Evolutionary conservation across 2,797 vertebrate species (phyloP).

Genomic region (Simalia tracyae): DNA sequence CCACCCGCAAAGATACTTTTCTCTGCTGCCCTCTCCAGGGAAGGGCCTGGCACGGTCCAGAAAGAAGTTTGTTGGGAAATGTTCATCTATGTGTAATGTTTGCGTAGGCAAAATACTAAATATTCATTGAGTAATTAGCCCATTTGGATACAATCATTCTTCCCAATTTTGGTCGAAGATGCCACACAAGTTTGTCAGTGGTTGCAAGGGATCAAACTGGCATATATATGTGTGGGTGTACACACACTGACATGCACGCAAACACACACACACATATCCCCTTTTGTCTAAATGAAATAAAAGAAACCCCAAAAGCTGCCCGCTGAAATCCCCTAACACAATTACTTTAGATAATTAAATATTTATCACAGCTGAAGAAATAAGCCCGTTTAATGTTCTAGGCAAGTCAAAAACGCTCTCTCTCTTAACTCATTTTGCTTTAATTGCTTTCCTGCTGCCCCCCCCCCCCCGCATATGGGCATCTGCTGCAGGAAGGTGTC

Average conservation of each 20-base stretch:
- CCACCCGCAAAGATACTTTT: fast-evolving
- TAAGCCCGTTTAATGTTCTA: conserved; percentile 65
- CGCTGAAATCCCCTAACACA: conserved; percentile 35
- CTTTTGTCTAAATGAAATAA: conserved; percentile 35
- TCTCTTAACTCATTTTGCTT: conserved; percentile 34
- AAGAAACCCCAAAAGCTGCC: background rate
- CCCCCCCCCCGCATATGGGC: conserved; percentile 4
- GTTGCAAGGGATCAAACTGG: conserved; percentile 22
- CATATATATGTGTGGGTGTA: background rate
- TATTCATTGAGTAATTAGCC: conserved; percentile 61
- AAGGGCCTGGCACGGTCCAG: fast-evolving
- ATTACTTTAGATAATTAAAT: conserved; percentile 68
- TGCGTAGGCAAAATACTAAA: conserved; percentile 45
- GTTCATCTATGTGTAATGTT: background rate
- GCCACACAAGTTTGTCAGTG: conserved; percentile 48
- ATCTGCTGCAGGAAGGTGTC: background rate
- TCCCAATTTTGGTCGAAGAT: conserved; percentile 59
- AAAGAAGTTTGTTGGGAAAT: fast-evolving
- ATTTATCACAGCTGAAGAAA: conserved; percentile 72
- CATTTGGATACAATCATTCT: conserved; percentile 61
- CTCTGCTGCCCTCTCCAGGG: background rate
- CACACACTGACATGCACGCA: background rate
- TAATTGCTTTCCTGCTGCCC: conserved; percentile 59
- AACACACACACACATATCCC: background rate
- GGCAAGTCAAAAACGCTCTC: conserved; percentile 52